These are phyloP conservation scores for Cerastis rubricosa DNA, from an alignment of 2,888 invertebrate species.

Conservation along the genomic window DNA sequence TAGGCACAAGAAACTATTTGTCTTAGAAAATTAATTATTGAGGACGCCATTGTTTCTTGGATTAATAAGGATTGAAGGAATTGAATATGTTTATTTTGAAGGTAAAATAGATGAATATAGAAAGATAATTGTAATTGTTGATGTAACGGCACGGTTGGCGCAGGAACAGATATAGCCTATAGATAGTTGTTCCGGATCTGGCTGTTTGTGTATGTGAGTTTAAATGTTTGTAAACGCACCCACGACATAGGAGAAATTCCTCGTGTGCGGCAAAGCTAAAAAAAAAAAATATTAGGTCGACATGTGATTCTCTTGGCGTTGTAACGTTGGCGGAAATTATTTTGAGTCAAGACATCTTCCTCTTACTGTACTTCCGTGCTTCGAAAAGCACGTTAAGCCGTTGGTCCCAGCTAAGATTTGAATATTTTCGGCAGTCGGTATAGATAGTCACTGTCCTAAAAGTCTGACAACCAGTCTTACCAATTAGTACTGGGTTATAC, in stretches of 20 bases:
- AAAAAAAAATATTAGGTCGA: not conserved
- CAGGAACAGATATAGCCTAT: no score
- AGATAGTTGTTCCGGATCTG: no score
- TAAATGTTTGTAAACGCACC: no score
- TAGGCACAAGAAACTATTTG: slow-evolving; percentile 58
- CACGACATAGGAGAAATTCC: no score
- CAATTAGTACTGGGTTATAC: no score
- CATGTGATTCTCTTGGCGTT: not conserved
- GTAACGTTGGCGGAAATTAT: not conserved
- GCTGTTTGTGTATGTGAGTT: no score
- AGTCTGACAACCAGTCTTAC: not conserved
- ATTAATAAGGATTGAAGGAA: slow-evolving; percentile 17
- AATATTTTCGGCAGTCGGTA: not conserved
- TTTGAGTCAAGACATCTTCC: not conserved
- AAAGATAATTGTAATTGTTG: not conserved
- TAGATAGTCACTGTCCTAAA: no score
- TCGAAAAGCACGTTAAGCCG: not conserved
- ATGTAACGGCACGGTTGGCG: no score
- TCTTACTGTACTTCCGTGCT: not conserved
- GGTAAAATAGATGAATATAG: not conserved
- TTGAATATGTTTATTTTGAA: slow-evolving; percentile 23
- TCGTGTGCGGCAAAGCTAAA: no score
- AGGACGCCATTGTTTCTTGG: slow-evolving; percentile 36
- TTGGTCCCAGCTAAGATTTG: not conserved
- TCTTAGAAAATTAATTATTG: slow-evolving; percentile 45